phyloP scores from a whole-genome alignment of 2,797 vertebrate species.

The Tenualosa ilisha region DNA sequence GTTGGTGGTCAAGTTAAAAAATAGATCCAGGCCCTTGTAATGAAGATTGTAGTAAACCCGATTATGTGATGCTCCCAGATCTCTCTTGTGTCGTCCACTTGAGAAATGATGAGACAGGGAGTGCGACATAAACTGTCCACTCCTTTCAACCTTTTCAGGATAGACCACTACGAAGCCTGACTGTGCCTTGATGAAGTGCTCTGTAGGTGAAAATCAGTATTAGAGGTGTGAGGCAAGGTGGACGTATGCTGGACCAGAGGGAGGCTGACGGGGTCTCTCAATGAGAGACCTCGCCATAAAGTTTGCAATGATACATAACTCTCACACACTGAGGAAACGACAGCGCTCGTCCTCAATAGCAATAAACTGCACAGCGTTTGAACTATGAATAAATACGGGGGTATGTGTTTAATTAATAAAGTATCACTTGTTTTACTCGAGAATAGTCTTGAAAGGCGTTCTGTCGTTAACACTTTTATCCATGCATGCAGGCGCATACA shows the following conservation, averaged over 20 bases:
- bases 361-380: background rate
- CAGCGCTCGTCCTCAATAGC: background rate
- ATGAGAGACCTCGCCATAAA: background rate
- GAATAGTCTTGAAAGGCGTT: background rate
- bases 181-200: constrained; percentile 67
- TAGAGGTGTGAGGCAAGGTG: background rate
- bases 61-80: constrained; percentile 58
- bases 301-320: background rate
- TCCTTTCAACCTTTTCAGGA: constrained; percentile 79
- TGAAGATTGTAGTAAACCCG: constrained; percentile 83
- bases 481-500: background rate
- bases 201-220: constrained; percentile 64
- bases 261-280: background rate
- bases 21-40: constrained; percentile 73
- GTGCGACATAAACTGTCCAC: constrained; percentile 84
- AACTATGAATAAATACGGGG: background rate
- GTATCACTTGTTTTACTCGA: background rate
- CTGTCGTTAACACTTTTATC: background rate
- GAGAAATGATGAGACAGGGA: constrained; percentile 72
- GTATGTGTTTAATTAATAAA: background rate
- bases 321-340: background rate
- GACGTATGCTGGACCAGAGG: background rate
- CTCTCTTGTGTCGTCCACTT: constrained; percentile 71
- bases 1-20: constrained; percentile 85
- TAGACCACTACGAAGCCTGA: constrained; percentile 79